Base-by-base conservation (phyloP, 2,888 invertebrate species). In the Pyrgus malvae region DNA sequence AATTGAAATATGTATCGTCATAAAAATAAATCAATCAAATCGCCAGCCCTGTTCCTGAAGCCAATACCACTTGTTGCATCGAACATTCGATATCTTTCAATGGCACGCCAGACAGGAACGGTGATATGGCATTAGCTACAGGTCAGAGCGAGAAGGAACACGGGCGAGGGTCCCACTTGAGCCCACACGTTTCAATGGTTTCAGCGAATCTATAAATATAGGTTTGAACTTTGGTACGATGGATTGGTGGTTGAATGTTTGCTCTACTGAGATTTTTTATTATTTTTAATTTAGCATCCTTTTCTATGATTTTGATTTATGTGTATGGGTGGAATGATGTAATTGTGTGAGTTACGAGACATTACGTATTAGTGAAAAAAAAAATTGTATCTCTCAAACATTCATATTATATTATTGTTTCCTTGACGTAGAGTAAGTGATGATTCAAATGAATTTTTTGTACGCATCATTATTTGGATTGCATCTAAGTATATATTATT, bases 31-130 rank as follows among this genome's bases (percentile, higher is more conserved):
- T 70, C 82, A 69, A 86, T 85, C 80, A 76, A 68, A 69, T 59
- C 62, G 71, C 3, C 87, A 89, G 65, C 90, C 89, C 90, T 90
- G 76, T 68, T 71, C 63, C 71, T 69, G 76, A 79, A 84, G 71
- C 81, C 89, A 80, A 89, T 89, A 84, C 73, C 67, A 87, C 89
- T 80, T 90, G 89, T 90, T 90, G 89, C 88, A 74, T 74, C 74
- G 78, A 89, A 84, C 81, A 82, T 88, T 90, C 89, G 90, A 90
- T 90, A 85, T 80, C 84, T 83, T 88, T 86, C 88, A 85, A 88
- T 88, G 89, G 85, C 71, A 78, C 71, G 76, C 57, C 54, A 56
- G 71, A 83, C 33, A 56, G 67, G 67, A 83, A 80, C 25, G 56
- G 59, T 44, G 55, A 12, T 62, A 76, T 68, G 33, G 31, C 9